Conservation (phyloP, 2,113 vertebrate genomes). For the Galbula dea region DNA sequence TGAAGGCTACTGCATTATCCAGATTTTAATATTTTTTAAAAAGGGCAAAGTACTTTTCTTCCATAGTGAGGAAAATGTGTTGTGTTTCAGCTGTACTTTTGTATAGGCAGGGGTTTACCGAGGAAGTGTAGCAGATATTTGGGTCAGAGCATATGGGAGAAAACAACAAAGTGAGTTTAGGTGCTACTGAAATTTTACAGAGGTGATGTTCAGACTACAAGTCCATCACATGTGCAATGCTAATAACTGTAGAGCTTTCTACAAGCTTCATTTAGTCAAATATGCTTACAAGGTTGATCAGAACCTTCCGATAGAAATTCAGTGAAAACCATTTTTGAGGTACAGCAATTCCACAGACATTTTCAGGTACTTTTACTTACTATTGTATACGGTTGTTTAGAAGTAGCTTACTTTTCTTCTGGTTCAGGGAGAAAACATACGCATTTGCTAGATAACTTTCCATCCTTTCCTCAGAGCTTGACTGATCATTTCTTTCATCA, state of each 20-base stretch:
- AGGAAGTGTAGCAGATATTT: not conserved
- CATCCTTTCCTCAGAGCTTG: not conserved
- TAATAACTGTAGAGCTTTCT: not conserved
- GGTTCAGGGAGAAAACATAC: not conserved
- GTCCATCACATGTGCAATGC: fast-evolving
- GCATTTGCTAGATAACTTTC: not conserved
- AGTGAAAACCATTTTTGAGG: not conserved
- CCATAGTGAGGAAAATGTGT: not conserved
- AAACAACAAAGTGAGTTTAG: not conserved
- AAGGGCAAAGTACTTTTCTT: not conserved
- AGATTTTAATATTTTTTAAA: not conserved
- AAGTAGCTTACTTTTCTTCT: not conserved
- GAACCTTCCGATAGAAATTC: not conserved
- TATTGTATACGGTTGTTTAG: not conserved
- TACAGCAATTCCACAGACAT: not conserved
- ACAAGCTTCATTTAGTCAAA: not conserved
- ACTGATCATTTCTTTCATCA: conserved; percentile 66
- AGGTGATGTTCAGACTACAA: not conserved
- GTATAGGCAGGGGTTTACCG: not conserved
- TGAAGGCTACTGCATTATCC: not conserved
- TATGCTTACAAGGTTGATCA: not conserved
- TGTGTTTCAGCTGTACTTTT: not conserved
- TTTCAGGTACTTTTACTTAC: not conserved
- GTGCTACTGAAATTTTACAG: not conserved
- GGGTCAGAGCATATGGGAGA: not conserved